A percentile compares a stretch with the other conserved stretches of the same genome.
These are phyloP conservation scores for Leucoraja ocellata DNA, from an alignment of 2,797 vertebrate genomes.

Conservation along the genomic window DNA sequence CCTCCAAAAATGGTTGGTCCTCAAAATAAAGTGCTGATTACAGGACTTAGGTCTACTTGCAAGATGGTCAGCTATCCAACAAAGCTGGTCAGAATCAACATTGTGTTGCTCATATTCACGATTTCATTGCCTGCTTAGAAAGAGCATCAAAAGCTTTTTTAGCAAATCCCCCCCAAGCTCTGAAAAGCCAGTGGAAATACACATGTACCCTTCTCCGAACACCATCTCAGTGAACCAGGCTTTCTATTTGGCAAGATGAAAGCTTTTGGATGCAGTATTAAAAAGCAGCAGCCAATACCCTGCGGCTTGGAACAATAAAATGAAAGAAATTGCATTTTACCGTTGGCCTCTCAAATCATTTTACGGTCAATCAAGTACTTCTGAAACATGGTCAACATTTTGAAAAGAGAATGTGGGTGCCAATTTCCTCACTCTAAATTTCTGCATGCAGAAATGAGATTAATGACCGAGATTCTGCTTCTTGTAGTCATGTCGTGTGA, in stretches of 20 bases:
- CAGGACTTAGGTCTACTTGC: too few species aligned
- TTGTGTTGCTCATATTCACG: neutral
- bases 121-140: neutral
- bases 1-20: too few species aligned
- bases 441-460: too few species aligned
- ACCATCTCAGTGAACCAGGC: neutral
- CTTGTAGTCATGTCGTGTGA: too few species aligned
- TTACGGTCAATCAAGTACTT: too few species aligned
- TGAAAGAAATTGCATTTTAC: too few species aligned
- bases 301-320: neutral
- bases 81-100: neutral
- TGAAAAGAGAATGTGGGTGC: too few species aligned
- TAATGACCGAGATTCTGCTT: too few species aligned
- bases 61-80: neutral
- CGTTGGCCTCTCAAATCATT: too few species aligned
- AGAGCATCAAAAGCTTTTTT: neutral
- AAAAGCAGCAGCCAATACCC: neutral
- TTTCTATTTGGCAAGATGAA: neutral
- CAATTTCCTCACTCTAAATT: too few species aligned
- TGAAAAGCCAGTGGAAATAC: neutral
- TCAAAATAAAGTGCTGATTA: too few species aligned
- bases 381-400: too few species aligned
- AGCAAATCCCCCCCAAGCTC: slow-evolving; percentile 6
- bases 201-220: neutral
- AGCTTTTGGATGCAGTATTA: neutral